Conservation (phyloP, 2,797 vertebrate species). For the Chelonia mydas region DNA sequence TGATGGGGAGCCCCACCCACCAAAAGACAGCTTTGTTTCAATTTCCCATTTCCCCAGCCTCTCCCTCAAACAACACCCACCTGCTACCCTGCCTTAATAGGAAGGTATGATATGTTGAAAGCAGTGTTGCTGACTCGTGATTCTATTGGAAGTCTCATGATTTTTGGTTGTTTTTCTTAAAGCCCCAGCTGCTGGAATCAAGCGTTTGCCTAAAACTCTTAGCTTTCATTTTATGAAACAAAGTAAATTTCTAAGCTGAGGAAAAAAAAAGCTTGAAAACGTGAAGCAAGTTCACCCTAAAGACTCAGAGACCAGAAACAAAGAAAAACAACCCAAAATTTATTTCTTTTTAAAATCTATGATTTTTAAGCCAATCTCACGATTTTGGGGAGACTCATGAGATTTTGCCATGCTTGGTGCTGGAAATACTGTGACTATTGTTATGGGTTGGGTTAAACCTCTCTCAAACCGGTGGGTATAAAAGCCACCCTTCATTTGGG, state of each 20-base stretch:
- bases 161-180: background rate
- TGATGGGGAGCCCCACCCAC: background rate
- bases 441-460: too few species aligned
- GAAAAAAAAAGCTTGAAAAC: background rate
- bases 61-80: background rate
- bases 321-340: background rate
- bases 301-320: background rate
- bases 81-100: background rate
- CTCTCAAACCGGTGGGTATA: too few species aligned
- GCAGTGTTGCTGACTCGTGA: rapidly evolving
- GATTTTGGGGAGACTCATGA: background rate
- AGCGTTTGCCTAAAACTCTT: rapidly evolving
- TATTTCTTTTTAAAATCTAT: background rate
- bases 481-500: too few species aligned
- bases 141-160: background rate
- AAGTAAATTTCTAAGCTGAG: background rate
- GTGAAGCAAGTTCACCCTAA: background rate
- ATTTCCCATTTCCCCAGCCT: background rate
- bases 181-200: background rate
- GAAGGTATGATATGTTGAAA: background rate
- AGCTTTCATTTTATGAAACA: background rate
- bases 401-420: too few species aligned
- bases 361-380: background rate
- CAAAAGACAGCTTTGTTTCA: background rate
- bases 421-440: too few species aligned